A percentile compares a stretch with the other conserved stretches of the same genome.
phyloP scores from a whole-genome alignment of 2,888 invertebrate species.

The Metallyticus violacea region DNA sequence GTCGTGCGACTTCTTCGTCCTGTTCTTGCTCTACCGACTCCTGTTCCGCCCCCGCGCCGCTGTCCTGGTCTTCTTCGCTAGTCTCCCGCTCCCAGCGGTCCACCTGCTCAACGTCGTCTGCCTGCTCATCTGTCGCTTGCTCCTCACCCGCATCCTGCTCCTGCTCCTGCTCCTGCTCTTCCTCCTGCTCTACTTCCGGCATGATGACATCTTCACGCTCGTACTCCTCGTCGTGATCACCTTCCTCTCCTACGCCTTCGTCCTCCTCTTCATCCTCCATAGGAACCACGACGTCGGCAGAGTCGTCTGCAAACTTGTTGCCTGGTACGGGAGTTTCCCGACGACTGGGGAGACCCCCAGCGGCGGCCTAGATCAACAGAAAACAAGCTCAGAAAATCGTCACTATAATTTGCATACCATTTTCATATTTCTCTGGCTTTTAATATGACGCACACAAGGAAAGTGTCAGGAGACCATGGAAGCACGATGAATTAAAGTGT shows the following conservation, averaged over 20 bases:
- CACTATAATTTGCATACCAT: no score
- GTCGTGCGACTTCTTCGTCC: slow-evolving; percentile 63
- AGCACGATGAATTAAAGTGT: no score
- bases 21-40: slow-evolving; percentile 27
- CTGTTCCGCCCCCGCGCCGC: neutral
- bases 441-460: no score
- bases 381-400: no score
- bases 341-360: neutral
- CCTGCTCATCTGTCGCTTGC: slow-evolving; percentile 33
- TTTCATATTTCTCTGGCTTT: no score
- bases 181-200: neutral
- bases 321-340: neutral
- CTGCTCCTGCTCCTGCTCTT: slow-evolving; percentile 18
- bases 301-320: neutral
- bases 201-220: neutral
- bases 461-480: no score
- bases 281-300: neutral
- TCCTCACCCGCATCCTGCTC: slow-evolving; percentile 24
- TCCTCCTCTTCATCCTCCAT: slow-evolving; percentile 31
- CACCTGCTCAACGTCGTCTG: slow-evolving; percentile 27
- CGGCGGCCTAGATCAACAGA: neutral
- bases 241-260: slow-evolving; percentile 26
- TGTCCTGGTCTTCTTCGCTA: slow-evolving; percentile 23
- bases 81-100: slow-evolving; percentile 21
- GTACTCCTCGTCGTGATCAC: slow-evolving; percentile 22